Evolutionary conservation across 2,113 vertebrate genomes (phyloP).

Genomic region (Panthera leo): DNA sequence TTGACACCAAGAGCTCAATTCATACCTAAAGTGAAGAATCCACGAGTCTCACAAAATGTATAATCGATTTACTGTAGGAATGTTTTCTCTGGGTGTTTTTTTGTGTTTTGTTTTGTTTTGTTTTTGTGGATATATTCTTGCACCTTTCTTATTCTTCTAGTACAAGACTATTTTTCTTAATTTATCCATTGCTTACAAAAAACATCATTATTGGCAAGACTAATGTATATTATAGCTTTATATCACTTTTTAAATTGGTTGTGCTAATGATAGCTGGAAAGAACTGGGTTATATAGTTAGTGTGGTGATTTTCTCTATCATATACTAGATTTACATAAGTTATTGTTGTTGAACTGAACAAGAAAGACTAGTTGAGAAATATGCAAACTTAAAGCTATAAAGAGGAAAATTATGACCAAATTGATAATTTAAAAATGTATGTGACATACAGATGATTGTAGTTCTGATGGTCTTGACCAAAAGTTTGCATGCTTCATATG

Average conservation of each 20-base stretch:
- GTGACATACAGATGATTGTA: background rate
- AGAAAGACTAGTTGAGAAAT: background rate
- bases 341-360: background rate
- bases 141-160: background rate
- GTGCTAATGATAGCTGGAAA: background rate
- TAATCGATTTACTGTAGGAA: background rate
- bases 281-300: background rate
- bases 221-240: background rate
- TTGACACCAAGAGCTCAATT: background rate
- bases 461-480: background rate
- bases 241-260: background rate
- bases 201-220: background rate
- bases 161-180: background rate
- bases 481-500: background rate
- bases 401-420: background rate
- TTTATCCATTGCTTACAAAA: background rate
- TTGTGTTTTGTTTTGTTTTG: no score
- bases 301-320: background rate
- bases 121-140: background rate
- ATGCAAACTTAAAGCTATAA: background rate
- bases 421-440: background rate
- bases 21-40: background rate
- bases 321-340: background rate
- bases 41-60: background rate
- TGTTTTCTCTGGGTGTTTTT: background rate